Conservation (phyloP, 1,140 invertebrate species). For the Theocolax elegans region DNA sequence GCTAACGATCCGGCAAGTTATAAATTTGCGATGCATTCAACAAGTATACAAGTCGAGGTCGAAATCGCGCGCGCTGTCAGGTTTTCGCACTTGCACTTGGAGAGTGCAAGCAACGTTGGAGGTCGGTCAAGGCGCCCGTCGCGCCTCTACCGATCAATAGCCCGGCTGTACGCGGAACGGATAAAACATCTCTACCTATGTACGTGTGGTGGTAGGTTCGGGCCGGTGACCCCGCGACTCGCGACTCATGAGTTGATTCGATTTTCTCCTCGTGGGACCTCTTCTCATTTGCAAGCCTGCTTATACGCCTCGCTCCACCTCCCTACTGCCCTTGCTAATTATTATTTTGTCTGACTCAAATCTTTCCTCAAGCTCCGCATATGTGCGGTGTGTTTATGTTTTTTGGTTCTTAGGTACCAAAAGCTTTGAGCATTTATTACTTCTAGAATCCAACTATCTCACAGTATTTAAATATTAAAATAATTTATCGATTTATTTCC, state of each 20-base stretch:
- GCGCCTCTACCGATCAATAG: constrained; percentile 61
- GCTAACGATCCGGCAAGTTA: neutral
- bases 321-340: neutral
- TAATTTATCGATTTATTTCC: no score
- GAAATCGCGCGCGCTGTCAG: neutral
- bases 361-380: no score
- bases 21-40: constrained; percentile 34
- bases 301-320: no score
- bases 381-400: no score
- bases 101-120: constrained; percentile 44
- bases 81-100: constrained; percentile 67
- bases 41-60: constrained; percentile 15
- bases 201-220: constrained; percentile 24
- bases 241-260: constrained; percentile 38
- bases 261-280: constrained; percentile 7
- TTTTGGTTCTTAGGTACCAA: no score
- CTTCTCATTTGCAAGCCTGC: constrained; percentile 21
- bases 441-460: no score
- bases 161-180: constrained; percentile 58
- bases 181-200: constrained; percentile 47
- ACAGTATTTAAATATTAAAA: no score
- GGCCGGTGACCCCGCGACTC: constrained; percentile 53
- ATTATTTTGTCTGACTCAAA: no score
- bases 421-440: no score
- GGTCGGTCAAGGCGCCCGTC: constrained; percentile 66